Conservation (phyloP, 2,888 invertebrate genomes). For the Alviniconcha strummeri region DNA sequence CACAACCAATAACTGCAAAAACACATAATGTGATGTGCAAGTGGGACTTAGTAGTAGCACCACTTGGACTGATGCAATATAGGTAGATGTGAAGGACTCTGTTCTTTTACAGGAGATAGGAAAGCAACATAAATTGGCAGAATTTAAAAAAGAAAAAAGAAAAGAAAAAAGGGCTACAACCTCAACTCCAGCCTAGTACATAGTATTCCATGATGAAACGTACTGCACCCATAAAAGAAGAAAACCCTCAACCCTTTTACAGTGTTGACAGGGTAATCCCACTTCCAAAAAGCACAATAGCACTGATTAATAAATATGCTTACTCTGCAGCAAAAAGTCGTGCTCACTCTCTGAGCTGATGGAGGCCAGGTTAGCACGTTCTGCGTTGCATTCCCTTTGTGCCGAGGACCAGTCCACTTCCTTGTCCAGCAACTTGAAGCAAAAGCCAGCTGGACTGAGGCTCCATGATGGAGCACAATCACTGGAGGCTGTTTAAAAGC, state of each 20-base stretch:
- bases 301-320: neutral
- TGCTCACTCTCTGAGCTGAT: neutral
- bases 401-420: constrained; percentile 20
- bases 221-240: neutral
- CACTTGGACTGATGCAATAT: too few species aligned
- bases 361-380: constrained; percentile 1
- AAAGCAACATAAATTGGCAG: neutral
- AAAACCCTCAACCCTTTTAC: too few species aligned
- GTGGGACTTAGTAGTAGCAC: too few species aligned
- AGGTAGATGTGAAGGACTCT: too few species aligned
- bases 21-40: too few species aligned
- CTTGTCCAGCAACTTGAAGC: constrained; percentile 17
- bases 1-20: too few species aligned
- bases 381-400: constrained; percentile 25
- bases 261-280: too few species aligned
- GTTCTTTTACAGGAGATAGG: too few species aligned
- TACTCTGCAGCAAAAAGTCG: neutral
- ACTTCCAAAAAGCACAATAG: too few species aligned
- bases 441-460: neutral
- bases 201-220: too few species aligned
- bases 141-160: neutral
- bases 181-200: too few species aligned
- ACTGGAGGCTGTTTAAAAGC: neutral
- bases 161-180: neutral
- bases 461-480: constrained; percentile 24